Percentiles rank a stretch among this genome's conserved stretches.
Evolutionary conservation across 2,888 invertebrate species (phyloP).

Genomic region (Physocephala rufipes): DNA sequence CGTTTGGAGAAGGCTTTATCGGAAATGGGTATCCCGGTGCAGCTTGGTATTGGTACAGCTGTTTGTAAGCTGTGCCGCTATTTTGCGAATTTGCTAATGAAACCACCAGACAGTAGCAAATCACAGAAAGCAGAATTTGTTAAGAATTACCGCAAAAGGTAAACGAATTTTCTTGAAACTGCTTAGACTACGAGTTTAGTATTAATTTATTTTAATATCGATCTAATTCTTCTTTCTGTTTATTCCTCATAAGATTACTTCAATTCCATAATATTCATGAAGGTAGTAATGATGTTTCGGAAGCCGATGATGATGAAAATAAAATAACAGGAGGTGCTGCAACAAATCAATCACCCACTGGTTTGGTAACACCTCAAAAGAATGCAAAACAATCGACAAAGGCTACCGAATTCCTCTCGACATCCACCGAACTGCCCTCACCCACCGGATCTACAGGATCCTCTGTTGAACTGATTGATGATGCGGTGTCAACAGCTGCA

Average conservation of each 20-base stretch:
- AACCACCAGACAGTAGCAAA: constrained; percentile 69
- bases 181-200: not conserved
- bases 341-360: constrained; percentile 46
- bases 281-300: constrained; percentile 59
- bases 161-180: constrained; percentile 43
- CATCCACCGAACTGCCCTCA: constrained; percentile 42
- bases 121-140: constrained; percentile 65
- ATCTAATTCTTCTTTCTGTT: not conserved
- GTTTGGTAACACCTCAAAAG: constrained; percentile 52
- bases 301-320: constrained; percentile 58
- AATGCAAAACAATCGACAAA: constrained; percentile 27
- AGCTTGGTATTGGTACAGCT: constrained; percentile 74
- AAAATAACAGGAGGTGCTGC: constrained; percentile 41
- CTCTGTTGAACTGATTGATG: constrained; percentile 47
- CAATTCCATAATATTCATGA: constrained; percentile 77
- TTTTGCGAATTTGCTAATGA: constrained; percentile 77
- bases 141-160: constrained; percentile 73
- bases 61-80: constrained; percentile 85
- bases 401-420: constrained; percentile 1
- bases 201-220: not conserved
- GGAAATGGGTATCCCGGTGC: constrained; percentile 75
- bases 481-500: constrained; percentile 33
- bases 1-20: constrained; percentile 70
- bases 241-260: constrained; percentile 77
- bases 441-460: constrained; percentile 48